Evolutionary conservation across 1,140 invertebrate genomes (phyloP), one percentile per base, ranked within the genome.

Genomic region (Drosophila arizonae): DNA sequence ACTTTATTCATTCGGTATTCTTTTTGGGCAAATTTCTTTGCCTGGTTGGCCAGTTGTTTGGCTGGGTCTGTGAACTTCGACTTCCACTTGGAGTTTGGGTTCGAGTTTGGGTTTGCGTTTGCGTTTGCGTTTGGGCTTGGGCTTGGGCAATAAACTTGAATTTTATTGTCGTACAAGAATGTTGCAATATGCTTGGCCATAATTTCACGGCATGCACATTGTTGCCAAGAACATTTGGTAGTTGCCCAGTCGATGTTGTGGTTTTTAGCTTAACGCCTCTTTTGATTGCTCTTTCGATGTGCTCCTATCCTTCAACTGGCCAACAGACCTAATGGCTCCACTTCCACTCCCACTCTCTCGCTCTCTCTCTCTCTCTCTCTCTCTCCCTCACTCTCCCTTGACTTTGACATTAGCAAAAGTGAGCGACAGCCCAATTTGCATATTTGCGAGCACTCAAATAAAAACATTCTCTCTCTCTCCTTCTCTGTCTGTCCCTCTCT

Each of bases 111-210:
- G 28, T 24, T 24, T 24, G 21, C 21, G 21, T 24, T 24, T 24
- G 6, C 6, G 28, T 30, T 5, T 24, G 21, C 21, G 21, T 24
- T 24, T 24, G 6, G 0, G 28, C 6, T 5, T 30, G 33, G 33
- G 36, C 39, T 63, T 62, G 57, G 36, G 26, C 71, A 79, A 76
- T 87, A 87, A 87, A 86, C 84, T 88, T 82, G 71, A 80, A 75
- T 88, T 88, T 88, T 88, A 88, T 88, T 88, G 75, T 84, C 69
- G 77, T 66, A 88, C 84, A 88, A 88, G 84, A 88, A 88, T 88
- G 84, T 88, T 88, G 84, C 84, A 88, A 88, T 88, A 88, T 88
- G 84, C 80, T 88, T 80, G 77, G 79, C 74, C 74, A 84, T 88
- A 88, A 80, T 88, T 88, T 88, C 66, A 75, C 65, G 74, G 67